Base-by-base conservation (phyloP, 2,888 invertebrate genomes). In the Microctonus aethiopoides region DNA sequence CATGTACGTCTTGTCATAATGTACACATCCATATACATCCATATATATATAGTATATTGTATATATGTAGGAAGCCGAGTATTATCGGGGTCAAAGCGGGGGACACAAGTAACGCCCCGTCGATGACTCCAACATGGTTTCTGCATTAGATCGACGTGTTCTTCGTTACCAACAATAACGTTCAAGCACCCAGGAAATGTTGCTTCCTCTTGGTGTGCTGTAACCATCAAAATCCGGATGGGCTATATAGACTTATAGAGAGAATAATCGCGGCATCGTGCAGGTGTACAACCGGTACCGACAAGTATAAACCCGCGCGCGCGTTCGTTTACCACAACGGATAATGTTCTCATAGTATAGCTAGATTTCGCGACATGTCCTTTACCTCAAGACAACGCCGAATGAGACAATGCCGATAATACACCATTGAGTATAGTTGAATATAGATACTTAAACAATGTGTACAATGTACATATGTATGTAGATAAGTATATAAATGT, bases 61-160 rank as follows among this genome's bases (percentile, higher is more conserved):
- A 16, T 7, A 68, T 68, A 70, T 74, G 76, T 77, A 75, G 74
- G 74, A 74, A 74, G 73, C 72, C 52, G 36, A 71, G 78, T 79
- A 79, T 82, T 79, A 81, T 80, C 79, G 81, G 77, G 83, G 82
- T 80, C 83, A 80, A 80, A 78, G 76, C 77, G 78, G 71, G 68
- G 62, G 69, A 52, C 46, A 72, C 57, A 41, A 70, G 62, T 51
- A 62, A 57, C 62, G 57, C 56, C 65, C 63, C 62, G 70, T 39
- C 71, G 67, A 75, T 76, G 76, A 75, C 71, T 75, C 68, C 74
- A 76, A 86, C 86, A 86, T 72, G 86, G 76, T 84, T 86, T 83
- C 82, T 84, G 83, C 86, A 86, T 86, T 86, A 86, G 82, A 83
- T 81, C 80, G 80, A 83, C 84, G 78, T 79, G 83, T 83, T 83